A percentile compares a stretch with the other conserved stretches of the same genome.
phyloP scores from a whole-genome alignment of 53 echinoderm and acorn worm genomes.

The Arbacia lixula region DNA sequence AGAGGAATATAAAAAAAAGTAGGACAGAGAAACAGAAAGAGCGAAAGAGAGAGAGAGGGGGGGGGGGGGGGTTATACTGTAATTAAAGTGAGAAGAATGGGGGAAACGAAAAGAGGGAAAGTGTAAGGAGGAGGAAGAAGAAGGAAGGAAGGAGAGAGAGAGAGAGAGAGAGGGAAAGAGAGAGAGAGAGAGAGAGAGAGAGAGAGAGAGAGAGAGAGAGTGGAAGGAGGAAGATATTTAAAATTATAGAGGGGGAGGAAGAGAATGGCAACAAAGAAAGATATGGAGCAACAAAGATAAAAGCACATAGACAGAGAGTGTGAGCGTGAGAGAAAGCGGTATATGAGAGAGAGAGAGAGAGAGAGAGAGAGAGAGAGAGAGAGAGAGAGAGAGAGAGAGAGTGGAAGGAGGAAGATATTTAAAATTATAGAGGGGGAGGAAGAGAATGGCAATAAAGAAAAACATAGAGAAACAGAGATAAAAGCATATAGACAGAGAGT shows the following conservation, averaged over 20 bases:
- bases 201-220: neutral
- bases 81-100: neutral
- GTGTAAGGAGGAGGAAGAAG: neutral
- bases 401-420: neutral
- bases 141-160: neutral
- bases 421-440: too few relatives aligned
- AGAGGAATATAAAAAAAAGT: neutral
- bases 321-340: too few relatives aligned
- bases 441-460: too few relatives aligned
- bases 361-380: neutral
- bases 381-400: neutral
- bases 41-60: neutral
- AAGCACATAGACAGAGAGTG: neutral
- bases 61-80: neutral
- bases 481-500: too few relatives aligned
- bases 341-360: neutral
- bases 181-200: neutral
- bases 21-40: neutral
- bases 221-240: neutral
- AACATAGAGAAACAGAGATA: too few relatives aligned
- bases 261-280: neutral
- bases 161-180: neutral
- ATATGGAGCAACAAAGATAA: neutral
- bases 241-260: neutral
- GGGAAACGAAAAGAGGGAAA: neutral